phyloP scores from a whole-genome alignment of 2,888 invertebrate genomes.

The Cheilosia vernalis region DNA sequence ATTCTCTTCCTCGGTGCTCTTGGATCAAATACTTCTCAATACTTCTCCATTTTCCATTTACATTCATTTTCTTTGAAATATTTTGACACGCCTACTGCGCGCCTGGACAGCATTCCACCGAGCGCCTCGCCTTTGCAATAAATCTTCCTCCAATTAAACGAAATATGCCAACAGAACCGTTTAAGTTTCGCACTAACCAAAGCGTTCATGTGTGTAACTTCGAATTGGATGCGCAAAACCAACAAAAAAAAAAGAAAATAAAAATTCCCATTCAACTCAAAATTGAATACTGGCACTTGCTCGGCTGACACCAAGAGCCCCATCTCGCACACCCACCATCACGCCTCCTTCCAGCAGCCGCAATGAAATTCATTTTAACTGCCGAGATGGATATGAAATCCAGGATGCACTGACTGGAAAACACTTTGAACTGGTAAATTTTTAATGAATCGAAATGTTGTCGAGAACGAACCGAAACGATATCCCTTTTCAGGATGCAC shows the following conservation, averaged over 20 bases:
- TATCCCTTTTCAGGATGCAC: conserved; percentile 64
- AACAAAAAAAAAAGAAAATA: conserved; percentile 16
- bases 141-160: conserved; percentile 70
- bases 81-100: background rate
- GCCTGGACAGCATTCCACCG: background rate
- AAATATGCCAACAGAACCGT: conserved; percentile 72
- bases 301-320: conserved; percentile 21
- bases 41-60: too few species aligned
- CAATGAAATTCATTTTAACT: conserved; percentile 75
- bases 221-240: conserved; percentile 49
- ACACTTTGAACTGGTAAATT: conserved; percentile 83
- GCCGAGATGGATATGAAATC: conserved; percentile 67
- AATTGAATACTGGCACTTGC: conserved; percentile 70
- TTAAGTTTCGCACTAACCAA: conserved; percentile 70
- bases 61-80: background rate
- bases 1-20: too few species aligned
- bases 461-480: conserved; percentile 64
- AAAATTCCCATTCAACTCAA: conserved; percentile 66
- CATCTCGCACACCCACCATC: conserved; percentile 9
- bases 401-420: conserved; percentile 79
- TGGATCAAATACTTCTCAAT: too few species aligned
- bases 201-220: conserved; percentile 75
- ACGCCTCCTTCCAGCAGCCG: conserved; percentile 56
- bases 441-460: conserved; percentile 82
- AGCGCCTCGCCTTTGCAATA: conserved; percentile 39